Conservation (phyloP, 2,113 vertebrate species). For the Clarias gariepinus region DNA sequence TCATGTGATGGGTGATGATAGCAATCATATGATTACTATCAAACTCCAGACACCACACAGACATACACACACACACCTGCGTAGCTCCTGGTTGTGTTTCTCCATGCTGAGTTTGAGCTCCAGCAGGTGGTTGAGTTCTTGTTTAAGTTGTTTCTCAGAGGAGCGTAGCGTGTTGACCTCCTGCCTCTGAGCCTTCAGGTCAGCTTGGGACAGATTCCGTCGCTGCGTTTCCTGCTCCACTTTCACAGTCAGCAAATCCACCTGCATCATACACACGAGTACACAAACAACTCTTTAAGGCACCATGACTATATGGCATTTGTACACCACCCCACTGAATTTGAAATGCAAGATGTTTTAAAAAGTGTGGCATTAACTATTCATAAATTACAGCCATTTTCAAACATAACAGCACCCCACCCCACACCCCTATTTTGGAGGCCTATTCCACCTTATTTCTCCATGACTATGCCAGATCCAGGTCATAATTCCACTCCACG, state of each 20-base stretch:
- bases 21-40: too few species aligned
- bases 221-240: conserved; percentile 93
- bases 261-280: conserved; percentile 67
- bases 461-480: too few species aligned
- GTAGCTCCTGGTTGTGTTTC: conserved; percentile 88
- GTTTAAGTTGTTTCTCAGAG: conserved; percentile 94
- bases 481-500: too few species aligned
- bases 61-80: conserved; percentile 77
- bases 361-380: too few species aligned
- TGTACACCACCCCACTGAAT: too few species aligned
- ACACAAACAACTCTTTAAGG: neutral
- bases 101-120: conserved; percentile 90
- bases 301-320: neutral
- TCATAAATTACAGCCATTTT: too few species aligned
- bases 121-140: conserved; percentile 91
- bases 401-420: too few species aligned
- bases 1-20: neutral
- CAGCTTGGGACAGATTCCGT: conserved; percentile 83
- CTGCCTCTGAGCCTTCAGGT: conserved; percentile 89
- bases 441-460: too few species aligned
- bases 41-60: neutral
- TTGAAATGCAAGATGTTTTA: too few species aligned
- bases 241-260: conserved; percentile 82
- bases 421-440: too few species aligned
- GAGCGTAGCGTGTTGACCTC: conserved; percentile 84